Conservation (phyloP, 2,797 vertebrate species). For the Hephaestus fuliginosus region DNA sequence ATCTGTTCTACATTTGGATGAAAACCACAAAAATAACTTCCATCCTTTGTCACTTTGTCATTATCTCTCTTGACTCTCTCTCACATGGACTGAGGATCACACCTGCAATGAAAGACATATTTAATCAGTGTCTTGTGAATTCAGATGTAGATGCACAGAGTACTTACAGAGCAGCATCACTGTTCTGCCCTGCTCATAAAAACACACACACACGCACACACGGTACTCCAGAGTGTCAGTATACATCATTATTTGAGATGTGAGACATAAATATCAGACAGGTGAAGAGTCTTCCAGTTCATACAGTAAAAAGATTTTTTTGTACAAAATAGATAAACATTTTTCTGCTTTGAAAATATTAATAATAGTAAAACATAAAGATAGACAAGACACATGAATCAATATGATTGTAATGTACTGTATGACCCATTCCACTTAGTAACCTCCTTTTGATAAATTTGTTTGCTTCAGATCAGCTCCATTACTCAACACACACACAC, state of each 20-base stretch:
- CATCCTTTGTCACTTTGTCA: not conserved
- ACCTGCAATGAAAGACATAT: constrained; percentile 35
- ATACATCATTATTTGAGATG: constrained; percentile 58
- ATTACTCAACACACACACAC: constrained; percentile 31
- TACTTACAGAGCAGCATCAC: constrained; percentile 38
- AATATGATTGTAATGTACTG: constrained; percentile 73
- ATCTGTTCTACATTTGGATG: too few relatives aligned
- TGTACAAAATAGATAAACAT: constrained; percentile 76
- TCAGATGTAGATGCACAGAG: constrained; percentile 42
- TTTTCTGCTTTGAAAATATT: constrained; percentile 70
- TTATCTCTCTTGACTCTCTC: not conserved
- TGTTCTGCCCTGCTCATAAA: constrained; percentile 32
- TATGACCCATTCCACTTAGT: constrained; percentile 56
- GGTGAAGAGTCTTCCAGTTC: constrained; percentile 57
- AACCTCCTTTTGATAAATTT: constrained; percentile 35
- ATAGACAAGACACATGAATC: constrained; percentile 68
- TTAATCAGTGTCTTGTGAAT: constrained; percentile 70
- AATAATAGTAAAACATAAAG: constrained; percentile 57
- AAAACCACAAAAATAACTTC: not conserved
- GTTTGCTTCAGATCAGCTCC: constrained; percentile 43
- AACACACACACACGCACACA: constrained; percentile 33
- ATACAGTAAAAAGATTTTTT: constrained; percentile 70
- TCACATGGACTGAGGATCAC: constrained; percentile 21
- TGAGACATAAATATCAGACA: constrained; percentile 77
- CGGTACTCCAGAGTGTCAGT: constrained; percentile 48